Conservation (phyloP, 1,140 invertebrate genomes). For the Antheraea mylitta region DNA sequence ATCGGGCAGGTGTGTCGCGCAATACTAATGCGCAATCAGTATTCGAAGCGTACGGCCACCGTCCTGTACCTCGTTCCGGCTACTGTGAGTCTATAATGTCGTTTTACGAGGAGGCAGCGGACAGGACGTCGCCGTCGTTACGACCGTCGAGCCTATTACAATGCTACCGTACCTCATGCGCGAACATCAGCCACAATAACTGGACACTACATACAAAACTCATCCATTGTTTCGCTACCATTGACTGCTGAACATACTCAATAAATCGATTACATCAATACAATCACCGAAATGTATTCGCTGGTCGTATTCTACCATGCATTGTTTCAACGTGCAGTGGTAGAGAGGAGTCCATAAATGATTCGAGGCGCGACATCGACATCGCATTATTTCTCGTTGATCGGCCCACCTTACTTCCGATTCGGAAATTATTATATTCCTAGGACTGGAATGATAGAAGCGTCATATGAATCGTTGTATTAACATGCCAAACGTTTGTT, state of each 20-base stretch:
- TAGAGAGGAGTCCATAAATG: slow-evolving; percentile 62
- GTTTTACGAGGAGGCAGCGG: slow-evolving; percentile 73
- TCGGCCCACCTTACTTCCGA: slow-evolving; percentile 74
- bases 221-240: slow-evolving; percentile 57
- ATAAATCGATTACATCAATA: slow-evolving; percentile 34
- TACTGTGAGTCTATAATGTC: slow-evolving; percentile 77
- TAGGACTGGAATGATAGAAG: slow-evolving; percentile 57
- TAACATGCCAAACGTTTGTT: slow-evolving; percentile 49
- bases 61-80: slow-evolving; percentile 77
- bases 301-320: slow-evolving; percentile 3
- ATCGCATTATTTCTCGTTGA: slow-evolving; percentile 72
- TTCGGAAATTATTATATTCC: slow-evolving; percentile 75
- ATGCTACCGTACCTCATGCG: slow-evolving; percentile 69
- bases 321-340: slow-evolving; percentile 31
- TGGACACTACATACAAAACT: slow-evolving; percentile 38
- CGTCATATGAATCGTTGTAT: slow-evolving; percentile 54
- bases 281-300: slow-evolving; percentile 53
- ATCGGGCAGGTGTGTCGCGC: slow-evolving; percentile 71
- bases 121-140: slow-evolving; percentile 77
- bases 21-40: slow-evolving; percentile 77
- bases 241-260: slow-evolving; percentile 41
- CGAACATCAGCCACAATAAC: slow-evolving; percentile 52
- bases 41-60: slow-evolving; percentile 68
- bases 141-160: slow-evolving; percentile 74
- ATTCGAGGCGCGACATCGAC: slow-evolving; percentile 69